phyloP scores from a whole-genome alignment of 2,113 vertebrate species.

The Cariama cristata region DNA sequence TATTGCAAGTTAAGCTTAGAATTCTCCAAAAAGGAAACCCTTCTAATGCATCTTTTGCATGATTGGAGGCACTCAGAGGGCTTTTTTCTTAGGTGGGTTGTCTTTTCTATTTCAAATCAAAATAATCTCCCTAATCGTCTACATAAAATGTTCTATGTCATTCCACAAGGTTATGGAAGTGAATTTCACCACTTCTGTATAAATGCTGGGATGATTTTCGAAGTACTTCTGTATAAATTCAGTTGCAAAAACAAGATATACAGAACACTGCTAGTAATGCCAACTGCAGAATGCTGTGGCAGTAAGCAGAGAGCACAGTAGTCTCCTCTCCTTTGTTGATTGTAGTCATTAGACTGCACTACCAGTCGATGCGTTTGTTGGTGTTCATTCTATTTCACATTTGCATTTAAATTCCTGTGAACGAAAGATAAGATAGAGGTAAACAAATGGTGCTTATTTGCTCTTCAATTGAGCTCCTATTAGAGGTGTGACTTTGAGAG shows the following conservation, averaged over 20 bases:
- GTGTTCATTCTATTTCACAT: conserved; percentile 63
- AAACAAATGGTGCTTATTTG: conserved; percentile 72
- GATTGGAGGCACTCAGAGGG: neutral
- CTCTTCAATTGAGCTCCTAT: conserved; percentile 57
- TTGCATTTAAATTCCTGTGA: conserved; percentile 75
- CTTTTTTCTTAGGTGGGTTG: neutral
- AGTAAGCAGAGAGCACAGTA: conserved; percentile 51
- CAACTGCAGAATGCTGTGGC: conserved; percentile 34
- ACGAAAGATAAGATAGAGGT: conserved; percentile 69
- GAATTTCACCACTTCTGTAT: conserved; percentile 19
- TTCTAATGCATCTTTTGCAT: neutral
- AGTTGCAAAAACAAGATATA: conserved; percentile 15
- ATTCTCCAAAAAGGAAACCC: neutral
- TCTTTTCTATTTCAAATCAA: neutral
- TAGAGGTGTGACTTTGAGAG: conserved; percentile 34
- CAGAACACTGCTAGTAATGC: neutral
- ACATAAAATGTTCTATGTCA: neutral
- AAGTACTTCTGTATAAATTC: conserved; percentile 15
- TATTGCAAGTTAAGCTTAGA: neutral
- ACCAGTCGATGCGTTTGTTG: conserved; percentile 44
- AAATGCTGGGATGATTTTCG: conserved; percentile 51
- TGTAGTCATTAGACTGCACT: conserved; percentile 47
- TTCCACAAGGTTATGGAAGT: conserved; percentile 7
- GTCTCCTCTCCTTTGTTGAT: conserved; percentile 43
- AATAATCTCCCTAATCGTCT: conserved; percentile 21